A percentile compares a stretch with the other conserved stretches of the same genome.
phyloP scores from a whole-genome alignment of 1,140 invertebrate species.

The Apis laboriosa region DNA sequence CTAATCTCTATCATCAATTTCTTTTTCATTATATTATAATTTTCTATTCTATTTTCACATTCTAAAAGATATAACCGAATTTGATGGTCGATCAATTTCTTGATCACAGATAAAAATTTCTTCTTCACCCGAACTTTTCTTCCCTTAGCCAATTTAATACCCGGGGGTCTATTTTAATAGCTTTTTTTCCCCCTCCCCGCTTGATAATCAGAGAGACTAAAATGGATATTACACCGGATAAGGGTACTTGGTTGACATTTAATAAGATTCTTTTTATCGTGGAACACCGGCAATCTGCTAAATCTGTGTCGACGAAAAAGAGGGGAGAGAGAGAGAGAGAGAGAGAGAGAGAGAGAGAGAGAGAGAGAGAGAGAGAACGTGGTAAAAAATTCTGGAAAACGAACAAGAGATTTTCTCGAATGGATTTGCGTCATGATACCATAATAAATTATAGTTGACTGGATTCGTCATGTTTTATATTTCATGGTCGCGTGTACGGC shows the following conservation, averaged over 20 bases:
- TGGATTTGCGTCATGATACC: not conserved
- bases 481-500: constrained; percentile 19
- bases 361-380: not conserved
- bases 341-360: not conserved
- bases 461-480: not conserved
- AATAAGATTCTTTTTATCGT: constrained; percentile 1
- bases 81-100: not conserved
- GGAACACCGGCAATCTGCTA: constrained; percentile 21
- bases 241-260: constrained; percentile 7
- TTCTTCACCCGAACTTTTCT: too few relatives aligned
- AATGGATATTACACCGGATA: not conserved
- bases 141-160: not conserved
- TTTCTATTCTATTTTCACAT: not conserved
- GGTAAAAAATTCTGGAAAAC: constrained; percentile 21
- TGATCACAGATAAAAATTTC: not conserved
- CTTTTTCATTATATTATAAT: not conserved
- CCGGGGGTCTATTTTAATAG: not conserved
- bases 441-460: constrained; percentile 23
- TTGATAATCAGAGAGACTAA: not conserved
- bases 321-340: not conserved
- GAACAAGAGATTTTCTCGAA: not conserved
- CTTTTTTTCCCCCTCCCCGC: not conserved
- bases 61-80: not conserved
- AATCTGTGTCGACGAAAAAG: not conserved
- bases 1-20: not conserved